These are phyloP conservation scores for Orientallactaga bullata DNA, from an alignment of 2,113 vertebrate genomes.

Conservation along the genomic window DNA sequence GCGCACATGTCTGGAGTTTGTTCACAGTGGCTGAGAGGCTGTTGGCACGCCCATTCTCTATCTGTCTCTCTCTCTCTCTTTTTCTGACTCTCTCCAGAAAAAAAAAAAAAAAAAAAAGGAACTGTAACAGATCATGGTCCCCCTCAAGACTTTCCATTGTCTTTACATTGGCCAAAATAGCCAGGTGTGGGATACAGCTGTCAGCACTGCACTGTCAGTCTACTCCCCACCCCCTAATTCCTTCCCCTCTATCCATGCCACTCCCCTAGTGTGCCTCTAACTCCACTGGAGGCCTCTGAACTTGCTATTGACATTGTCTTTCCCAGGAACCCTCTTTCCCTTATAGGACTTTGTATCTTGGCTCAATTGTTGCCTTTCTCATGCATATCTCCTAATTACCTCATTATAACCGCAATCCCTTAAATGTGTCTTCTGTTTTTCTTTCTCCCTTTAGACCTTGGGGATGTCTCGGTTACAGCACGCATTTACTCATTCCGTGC, in stretches of 20 bases:
- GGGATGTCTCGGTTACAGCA: background rate
- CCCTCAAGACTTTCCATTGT: background rate
- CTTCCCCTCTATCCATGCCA: background rate
- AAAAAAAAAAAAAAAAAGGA: too few relatives aligned
- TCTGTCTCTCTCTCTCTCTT: too few relatives aligned
- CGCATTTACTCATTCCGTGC: background rate
- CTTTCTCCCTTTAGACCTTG: background rate
- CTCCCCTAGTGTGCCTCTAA: background rate
- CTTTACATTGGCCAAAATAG: background rate
- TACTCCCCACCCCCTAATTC: rapidly evolving
- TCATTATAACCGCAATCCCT: background rate
- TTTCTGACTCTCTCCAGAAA: too few relatives aligned
- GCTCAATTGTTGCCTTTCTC: background rate
- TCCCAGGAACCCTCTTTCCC: too few relatives aligned
- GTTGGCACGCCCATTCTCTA: too few relatives aligned
- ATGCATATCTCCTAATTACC: background rate
- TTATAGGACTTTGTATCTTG: background rate
- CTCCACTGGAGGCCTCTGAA: too few relatives aligned
- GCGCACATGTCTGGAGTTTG: too few relatives aligned
- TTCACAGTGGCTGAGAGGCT: too few relatives aligned
- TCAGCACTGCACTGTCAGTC: rapidly evolving
- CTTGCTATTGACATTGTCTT: background rate
- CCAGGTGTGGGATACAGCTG: rapidly evolving
- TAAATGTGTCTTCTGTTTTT: background rate
- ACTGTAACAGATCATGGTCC: background rate